Conservation (phyloP, 1,140 invertebrate species). For the Cepaea nemoralis region DNA sequence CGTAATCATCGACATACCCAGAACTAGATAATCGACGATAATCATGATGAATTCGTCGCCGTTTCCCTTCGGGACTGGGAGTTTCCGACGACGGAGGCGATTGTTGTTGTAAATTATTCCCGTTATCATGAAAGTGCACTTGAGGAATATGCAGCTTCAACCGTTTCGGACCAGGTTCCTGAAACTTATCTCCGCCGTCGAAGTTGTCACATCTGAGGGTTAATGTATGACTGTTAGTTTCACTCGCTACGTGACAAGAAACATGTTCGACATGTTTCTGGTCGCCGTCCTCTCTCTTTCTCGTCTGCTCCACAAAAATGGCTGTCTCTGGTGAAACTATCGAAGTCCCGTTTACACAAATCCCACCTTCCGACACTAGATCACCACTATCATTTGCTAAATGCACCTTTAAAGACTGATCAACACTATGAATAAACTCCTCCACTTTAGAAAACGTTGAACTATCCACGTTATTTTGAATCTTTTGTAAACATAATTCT, state of each 20-base stretch:
- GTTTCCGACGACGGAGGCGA: slow-evolving; percentile 43
- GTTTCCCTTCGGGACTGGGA: slow-evolving; percentile 63
- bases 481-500: slow-evolving; percentile 32
- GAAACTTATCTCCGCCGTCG: background rate
- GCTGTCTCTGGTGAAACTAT: background rate
- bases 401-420: background rate
- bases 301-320: background rate
- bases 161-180: slow-evolving; percentile 19
- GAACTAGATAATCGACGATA: slow-evolving; percentile 68
- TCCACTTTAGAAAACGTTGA: background rate
- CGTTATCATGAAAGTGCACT: background rate
- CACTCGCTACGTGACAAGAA: slow-evolving; percentile 26
- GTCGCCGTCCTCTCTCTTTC: background rate
- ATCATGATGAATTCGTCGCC: slow-evolving; percentile 64
- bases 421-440: background rate
- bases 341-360: background rate
- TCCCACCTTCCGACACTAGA: background rate
- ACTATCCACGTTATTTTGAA: slow-evolving; percentile 9
- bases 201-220: background rate
- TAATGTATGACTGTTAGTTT: background rate
- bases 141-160: slow-evolving; percentile 37
- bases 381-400: background rate
- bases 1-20: slow-evolving; percentile 68
- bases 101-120: background rate
- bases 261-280: slow-evolving; percentile 27